Conservation (phyloP, 2,797 vertebrate genomes). For the Nasua narica region DNA sequence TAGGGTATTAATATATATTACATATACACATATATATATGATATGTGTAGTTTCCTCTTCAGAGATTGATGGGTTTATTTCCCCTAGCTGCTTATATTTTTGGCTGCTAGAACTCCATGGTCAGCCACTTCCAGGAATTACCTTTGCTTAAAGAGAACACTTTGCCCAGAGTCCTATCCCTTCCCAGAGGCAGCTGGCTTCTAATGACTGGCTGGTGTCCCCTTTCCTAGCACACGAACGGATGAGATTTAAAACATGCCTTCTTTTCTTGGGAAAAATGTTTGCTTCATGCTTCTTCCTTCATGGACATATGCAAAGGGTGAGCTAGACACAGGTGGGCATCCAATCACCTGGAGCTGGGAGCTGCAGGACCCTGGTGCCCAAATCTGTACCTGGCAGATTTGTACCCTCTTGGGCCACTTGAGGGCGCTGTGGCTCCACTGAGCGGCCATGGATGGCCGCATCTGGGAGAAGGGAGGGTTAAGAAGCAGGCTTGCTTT, state of each 20-base stretch:
- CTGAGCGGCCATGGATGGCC: accelerated
- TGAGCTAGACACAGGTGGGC: not conserved
- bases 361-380: accelerated
- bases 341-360: not conserved
- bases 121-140: not conserved
- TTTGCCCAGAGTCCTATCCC: not conserved
- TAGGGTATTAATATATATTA: not conserved
- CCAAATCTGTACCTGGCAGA: not conserved
- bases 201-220: not conserved
- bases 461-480: accelerated
- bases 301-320: not conserved
- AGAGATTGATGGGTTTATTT: not conserved
- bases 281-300: not conserved
- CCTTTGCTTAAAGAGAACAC: not conserved
- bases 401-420: not conserved
- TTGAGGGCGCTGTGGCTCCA: not conserved
- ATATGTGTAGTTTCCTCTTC: not conserved
- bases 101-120: accelerated
- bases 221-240: not conserved
- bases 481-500: not conserved
- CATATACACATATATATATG: not conserved
- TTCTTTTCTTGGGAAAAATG: not conserved
- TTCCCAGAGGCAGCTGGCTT: not conserved
- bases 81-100: not conserved
- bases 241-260: not conserved